phyloP scores from a whole-genome alignment of 2,888 invertebrate species.

The Caenorhabditis sp. region DNA sequence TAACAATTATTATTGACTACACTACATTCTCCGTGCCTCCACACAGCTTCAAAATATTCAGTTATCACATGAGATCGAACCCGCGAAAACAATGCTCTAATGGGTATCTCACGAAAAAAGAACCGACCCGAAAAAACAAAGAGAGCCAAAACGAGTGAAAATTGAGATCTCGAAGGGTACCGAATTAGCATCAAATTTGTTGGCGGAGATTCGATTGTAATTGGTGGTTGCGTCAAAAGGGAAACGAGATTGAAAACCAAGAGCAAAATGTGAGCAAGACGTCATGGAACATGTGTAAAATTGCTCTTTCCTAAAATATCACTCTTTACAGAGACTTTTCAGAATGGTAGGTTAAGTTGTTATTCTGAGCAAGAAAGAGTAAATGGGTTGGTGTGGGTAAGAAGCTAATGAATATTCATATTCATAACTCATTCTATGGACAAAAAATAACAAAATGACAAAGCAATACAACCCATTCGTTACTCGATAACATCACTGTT shows the following conservation, averaged over 20 bases:
- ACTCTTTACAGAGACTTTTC: neutral
- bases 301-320: neutral
- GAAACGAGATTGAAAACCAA: neutral
- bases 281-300: neutral
- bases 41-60: neutral
- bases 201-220: neutral
- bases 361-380: neutral
- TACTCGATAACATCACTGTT: too few relatives aligned
- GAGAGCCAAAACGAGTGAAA: neutral
- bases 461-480: constrained; percentile 29
- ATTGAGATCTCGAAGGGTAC: neutral
- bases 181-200: constrained; percentile 27
- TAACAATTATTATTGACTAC: neutral
- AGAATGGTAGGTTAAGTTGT: neutral
- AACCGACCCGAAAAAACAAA: neutral
- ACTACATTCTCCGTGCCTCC: neutral
- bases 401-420: constrained; percentile 45
- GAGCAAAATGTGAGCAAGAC: neutral
- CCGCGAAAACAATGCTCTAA: neutral
- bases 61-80: neutral
- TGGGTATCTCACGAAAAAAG: constrained; percentile 6
- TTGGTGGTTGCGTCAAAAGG: neutral
- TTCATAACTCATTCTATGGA: constrained; percentile 11
- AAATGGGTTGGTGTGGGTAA: constrained; percentile 2
- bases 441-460: constrained; percentile 28